Evolutionary conservation across 2,797 vertebrate genomes (phyloP), one percentile per base, ranked within the genome.

Genomic region (Threskiornis aethiopicus): DNA sequence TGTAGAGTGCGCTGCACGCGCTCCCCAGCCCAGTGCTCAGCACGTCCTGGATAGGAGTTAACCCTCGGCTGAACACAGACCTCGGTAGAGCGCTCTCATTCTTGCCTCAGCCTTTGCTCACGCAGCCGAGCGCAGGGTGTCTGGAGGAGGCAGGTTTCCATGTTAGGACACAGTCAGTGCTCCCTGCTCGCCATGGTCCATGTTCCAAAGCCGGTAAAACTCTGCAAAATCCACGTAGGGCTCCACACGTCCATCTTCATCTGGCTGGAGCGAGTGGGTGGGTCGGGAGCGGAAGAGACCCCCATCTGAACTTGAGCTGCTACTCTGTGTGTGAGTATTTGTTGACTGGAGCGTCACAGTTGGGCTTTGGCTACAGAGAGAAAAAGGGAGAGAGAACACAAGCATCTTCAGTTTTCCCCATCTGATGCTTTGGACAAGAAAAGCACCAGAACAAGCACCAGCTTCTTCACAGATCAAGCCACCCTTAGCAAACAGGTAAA

Each of bases 201-300:
- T 97, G 18, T 99, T 99, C 99, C 99, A 99, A 85, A 99, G 98
- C 31, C 98, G 98, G 98, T 99, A 99, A 96, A 99, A 99, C 94
- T 99, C 99, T 10, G 98, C 99, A 95, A 99, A 99, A 99, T 99
- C 99, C 97, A 99, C 99, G 0, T 99, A 99, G 6, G 99, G 99
- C 13, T 99, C 99, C 4, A 99, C 99, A 0, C 99, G 97, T 29
- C 99, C 99, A 1, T 99, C 99, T 97, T 99, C 99, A 6, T 99
- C 99, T 0, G 99, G 99, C 65, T 99, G 99, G 6, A 99, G 99
- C 0, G 99, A 99, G 97, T 99, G 99, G 66, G 98, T 98, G 1
- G 98, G 98, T 29, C 99, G 98, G 87, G 99, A 99, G 33, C 99
- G 99, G 97, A 99, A 99, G 54, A 99, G 98, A 52, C 99, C 98